These are phyloP conservation scores for Callitettix versicolor DNA, from an alignment of 1,140 invertebrate genomes.

Conservation along the genomic window DNA sequence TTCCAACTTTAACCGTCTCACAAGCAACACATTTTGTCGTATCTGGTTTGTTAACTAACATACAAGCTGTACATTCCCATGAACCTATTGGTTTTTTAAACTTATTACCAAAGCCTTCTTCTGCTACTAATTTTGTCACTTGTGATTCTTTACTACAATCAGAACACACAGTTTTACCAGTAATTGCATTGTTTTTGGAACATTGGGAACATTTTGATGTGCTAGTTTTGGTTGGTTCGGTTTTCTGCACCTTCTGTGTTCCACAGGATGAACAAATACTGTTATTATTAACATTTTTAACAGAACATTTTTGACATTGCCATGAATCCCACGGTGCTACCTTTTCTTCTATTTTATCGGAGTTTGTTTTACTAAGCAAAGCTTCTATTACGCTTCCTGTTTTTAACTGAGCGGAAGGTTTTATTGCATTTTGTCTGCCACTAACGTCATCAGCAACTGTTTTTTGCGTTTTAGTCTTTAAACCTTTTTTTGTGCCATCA, in stretches of 20 bases:
- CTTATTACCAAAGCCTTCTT: slow-evolving; percentile 34
- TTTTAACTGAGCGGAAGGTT: neutral
- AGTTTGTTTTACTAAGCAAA: too few species aligned
- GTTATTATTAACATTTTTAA: slow-evolving; percentile 30
- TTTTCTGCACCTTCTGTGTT: slow-evolving; percentile 40
- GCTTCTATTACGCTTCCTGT: neutral
- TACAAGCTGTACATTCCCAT: slow-evolving; percentile 51
- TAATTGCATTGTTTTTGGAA: too few species aligned
- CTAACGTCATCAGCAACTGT: too few species aligned
- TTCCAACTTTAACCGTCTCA: slow-evolving; percentile 36
- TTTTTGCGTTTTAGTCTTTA: too few species aligned
- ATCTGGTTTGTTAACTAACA: slow-evolving; percentile 43
- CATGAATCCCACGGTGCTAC: slow-evolving; percentile 30
- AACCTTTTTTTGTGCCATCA: too few species aligned
- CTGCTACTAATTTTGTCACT: neutral
- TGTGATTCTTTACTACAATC: too few species aligned
- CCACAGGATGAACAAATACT: slow-evolving; percentile 34
- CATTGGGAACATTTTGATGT: too few species aligned
- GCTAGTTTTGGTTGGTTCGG: too few species aligned
- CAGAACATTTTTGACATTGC: slow-evolving; percentile 40
- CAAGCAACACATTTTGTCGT: slow-evolving; percentile 44
- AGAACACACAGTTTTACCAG: too few species aligned
- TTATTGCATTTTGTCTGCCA: neutral
- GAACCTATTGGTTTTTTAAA: slow-evolving; percentile 37
- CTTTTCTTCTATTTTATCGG: too few species aligned